Percentiles rank a stretch among this genome's conserved stretches.
Conservation (phyloP, 2,113 vertebrate species). For the Donacobius atricapilla region DNA sequence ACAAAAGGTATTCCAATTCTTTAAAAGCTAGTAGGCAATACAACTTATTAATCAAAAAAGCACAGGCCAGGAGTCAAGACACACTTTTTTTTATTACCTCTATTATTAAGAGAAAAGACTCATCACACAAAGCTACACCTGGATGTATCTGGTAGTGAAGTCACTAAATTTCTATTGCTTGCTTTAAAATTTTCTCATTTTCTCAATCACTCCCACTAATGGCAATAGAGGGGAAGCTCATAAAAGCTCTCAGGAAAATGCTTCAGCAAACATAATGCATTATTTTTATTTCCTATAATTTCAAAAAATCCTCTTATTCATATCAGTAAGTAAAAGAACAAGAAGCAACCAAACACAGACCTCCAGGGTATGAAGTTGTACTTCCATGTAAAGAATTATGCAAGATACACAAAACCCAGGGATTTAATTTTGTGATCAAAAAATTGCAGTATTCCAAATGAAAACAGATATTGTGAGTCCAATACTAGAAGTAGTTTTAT, state of each 20-base stretch:
- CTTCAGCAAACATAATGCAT: neutral
- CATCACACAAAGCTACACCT: neutral
- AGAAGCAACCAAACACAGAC: neutral
- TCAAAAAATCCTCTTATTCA: neutral
- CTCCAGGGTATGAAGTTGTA: neutral
- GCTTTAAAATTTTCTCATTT: neutral
- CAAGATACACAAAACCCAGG: neutral
- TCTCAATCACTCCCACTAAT: neutral
- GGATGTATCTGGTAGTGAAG: neutral
- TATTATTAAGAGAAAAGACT: neutral
- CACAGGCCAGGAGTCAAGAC: neutral
- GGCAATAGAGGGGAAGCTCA: neutral
- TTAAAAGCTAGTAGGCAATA: neutral
- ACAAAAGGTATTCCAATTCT: neutral
- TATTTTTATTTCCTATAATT: neutral
- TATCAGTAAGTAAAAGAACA: neutral
- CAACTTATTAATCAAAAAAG: neutral
- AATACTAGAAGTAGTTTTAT: neutral
- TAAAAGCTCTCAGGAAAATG: neutral
- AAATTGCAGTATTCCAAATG: fast-evolving
- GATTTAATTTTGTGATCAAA: neutral
- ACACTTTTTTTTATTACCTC: neutral
- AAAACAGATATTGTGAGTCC: neutral
- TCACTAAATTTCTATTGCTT: neutral
- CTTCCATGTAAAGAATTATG: neutral